Evolutionary conservation across 2,113 vertebrate genomes (phyloP), one percentile per base, ranked within the genome.

Genomic region (Plotosus lineatus): DNA sequence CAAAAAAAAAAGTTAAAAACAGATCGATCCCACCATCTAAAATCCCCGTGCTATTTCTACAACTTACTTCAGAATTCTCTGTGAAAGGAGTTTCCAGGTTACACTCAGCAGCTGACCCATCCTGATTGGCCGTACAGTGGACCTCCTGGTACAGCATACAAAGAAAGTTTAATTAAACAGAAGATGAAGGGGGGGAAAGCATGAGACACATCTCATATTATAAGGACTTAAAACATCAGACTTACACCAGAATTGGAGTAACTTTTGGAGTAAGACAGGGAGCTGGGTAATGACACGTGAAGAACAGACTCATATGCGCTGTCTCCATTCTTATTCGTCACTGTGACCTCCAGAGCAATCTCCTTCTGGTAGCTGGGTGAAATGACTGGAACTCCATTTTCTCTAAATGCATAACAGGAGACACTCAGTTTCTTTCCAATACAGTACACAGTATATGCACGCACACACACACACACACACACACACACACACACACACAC

Each of bases 61-160:
- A 10, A 92, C 94, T 94, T 89, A 98, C 98, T 61, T 88, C 89
- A 46, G 96, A 89, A 86, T 95, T 88, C 86, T 89, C 90, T 89
- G 92, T 95, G 84, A 99, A 99, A 58, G 98, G 97, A 87, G 98
- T 99, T 89, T 96, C 98, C 11, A 99, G 91, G 0, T 97, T 95
- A 87, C 98, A 99, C 0, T 94, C 89, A 0, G 89, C 94, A 84
- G 88, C 89, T 17, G 97, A 97, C 14, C 96, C 97, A 1, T 98
- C 93, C 38, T 88, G 91, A 91, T 97, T 98, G 83, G 95, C 94
- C 19, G 72, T 65, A 85, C 98, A 99, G 0, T 65, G 90, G 51
- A 95, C 81, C 26, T 91, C 90, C 58, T 94, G 95, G 42, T 93
- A 92, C 96, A 97, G 89, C 76, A 86, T 90, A 86, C 10, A 88